Percentiles rank a stretch among this genome's conserved stretches.
Conservation (phyloP, 2,113 vertebrate species). For the Strix aluco region DNA sequence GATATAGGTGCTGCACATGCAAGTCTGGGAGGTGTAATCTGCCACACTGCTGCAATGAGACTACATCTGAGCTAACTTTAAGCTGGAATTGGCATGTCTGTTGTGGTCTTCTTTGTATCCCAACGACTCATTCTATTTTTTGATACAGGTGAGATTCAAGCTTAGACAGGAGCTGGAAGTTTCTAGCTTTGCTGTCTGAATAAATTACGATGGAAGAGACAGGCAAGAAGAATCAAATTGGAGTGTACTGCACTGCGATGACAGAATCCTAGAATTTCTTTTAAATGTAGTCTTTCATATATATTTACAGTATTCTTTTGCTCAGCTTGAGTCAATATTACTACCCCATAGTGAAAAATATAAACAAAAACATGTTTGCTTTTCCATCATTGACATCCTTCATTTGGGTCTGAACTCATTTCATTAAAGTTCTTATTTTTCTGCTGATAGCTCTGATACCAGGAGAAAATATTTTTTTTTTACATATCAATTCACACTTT, state of each 20-base stretch:
- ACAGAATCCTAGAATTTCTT: not conserved
- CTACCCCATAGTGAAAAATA: not conserved
- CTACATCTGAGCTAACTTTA: not conserved
- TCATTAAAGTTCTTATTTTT: not conserved
- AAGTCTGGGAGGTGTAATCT: not conserved
- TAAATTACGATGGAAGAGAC: not conserved
- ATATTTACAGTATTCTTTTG: not conserved
- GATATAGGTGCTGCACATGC: rapidly evolving
- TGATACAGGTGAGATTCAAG: not conserved
- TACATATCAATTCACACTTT: not conserved
- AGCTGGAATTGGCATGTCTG: not conserved
- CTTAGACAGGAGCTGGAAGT: not conserved
- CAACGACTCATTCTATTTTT: not conserved
- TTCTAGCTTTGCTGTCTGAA: not conserved
- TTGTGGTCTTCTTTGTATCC: not conserved
- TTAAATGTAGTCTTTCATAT: not conserved
- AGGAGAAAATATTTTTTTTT: not conserved
- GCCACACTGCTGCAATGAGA: not conserved
- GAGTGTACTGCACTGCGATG: rapidly evolving
- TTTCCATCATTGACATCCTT: not conserved
- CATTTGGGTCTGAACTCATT: not conserved
- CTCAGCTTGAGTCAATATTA: not conserved
- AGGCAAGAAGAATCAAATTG: not conserved
- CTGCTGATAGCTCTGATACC: not conserved
- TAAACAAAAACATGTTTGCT: not conserved